Base-by-base conservation (phyloP, 2,797 vertebrate genomes). In the Paedocypris micromegethes region DNA sequence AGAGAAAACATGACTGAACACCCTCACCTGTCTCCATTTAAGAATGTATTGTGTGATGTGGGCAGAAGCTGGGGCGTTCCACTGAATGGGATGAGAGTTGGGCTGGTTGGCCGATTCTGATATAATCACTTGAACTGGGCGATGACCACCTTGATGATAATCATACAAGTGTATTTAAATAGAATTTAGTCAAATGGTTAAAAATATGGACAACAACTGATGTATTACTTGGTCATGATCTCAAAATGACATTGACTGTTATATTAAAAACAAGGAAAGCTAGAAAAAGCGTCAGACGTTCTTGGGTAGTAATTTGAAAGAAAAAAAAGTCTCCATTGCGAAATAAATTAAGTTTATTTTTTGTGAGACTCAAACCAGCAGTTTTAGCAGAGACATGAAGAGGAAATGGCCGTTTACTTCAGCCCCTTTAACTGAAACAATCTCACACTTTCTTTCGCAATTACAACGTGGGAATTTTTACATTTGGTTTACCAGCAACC, bases 51-150 rank as follows among this genome's bases (percentile, higher is more conserved):
- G 89, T 70, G 88, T 88, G 84, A 99, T 95, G 78, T 97, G 96
- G 47, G 92, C 92, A 0, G 93, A 88, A 3, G 92, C 78, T 0
- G 94, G 92, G 2, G 91, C 87, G 0, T 91, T 96, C 97, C 97
- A 99, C 75, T 98, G 95, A 77, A 99, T 95, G 8, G 97, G 97
- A 81, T 98, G 96, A 1, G 95, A 94, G 83, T 97, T 88, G 41
- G 95, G 92, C 23, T 96, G 93, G 77, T 92, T 95, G 8, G 91
- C 86, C 9, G 89, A 88, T 80, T 98, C 96, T 2, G 94, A 92
- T 72, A 98, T 96, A 77, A 98, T 90, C 59, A 99, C 94, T 77
- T 98, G 94, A 47, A 98, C 92, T 3, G 95, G 94, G 8, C 91
- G 93, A 8, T 81, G 38, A 50, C 93, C 87, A 69, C 92, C 93